These are phyloP conservation scores for Petrolisthes cinctipes DNA, from an alignment of 2,888 invertebrate species.

Conservation along the genomic window DNA sequence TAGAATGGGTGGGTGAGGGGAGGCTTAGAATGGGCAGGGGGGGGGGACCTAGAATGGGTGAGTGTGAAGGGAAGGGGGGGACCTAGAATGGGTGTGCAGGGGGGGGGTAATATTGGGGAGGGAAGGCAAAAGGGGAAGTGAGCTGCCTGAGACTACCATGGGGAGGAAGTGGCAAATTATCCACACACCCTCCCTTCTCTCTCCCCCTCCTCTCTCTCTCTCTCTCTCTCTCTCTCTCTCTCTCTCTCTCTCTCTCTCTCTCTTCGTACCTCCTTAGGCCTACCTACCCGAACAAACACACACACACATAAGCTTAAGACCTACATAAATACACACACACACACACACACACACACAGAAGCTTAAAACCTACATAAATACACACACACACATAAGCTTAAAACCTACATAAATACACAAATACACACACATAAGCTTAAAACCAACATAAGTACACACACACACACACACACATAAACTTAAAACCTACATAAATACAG, in stretches of 20 bases:
- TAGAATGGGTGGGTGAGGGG: no score
- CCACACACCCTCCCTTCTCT: neutral
- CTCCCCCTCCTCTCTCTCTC: neutral
- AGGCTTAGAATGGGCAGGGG: no score
- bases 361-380: neutral
- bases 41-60: no score
- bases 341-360: no score
- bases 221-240: conserved; percentile 8
- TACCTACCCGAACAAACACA: neutral
- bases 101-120: no score
- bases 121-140: no score
- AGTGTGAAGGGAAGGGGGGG: no score
- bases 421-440: conserved; percentile 15
- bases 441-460: neutral
- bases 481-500: neutral
- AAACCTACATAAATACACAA: conserved; percentile 6
- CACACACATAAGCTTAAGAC: neutral
- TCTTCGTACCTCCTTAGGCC: neutral
- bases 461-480: neutral
- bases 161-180: no score
- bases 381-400: neutral
- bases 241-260: conserved; percentile 25
- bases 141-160: no score
- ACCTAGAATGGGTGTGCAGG: no score
- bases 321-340: neutral